Evolutionary conservation across 2,797 vertebrate genomes (phyloP).

Genomic region (Monodelphis domestica): DNA sequence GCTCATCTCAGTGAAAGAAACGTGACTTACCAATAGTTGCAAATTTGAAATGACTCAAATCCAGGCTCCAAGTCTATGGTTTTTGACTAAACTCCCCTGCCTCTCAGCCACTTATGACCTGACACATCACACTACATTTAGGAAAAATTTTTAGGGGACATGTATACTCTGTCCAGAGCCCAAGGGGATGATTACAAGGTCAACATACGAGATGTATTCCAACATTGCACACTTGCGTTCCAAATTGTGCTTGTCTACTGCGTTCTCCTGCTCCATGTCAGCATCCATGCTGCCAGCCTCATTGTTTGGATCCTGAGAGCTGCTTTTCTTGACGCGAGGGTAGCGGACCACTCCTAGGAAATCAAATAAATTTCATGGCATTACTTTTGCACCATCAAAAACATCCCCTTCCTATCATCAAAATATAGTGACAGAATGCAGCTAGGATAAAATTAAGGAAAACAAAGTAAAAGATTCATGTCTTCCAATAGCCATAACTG

Average conservation of each 20-base stretch:
- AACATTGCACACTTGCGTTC: slow-evolving; percentile 83
- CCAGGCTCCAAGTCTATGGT: neutral
- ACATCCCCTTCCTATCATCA: accelerated
- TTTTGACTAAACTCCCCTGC: neutral
- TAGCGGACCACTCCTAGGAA: slow-evolving; percentile 89
- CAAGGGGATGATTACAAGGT: neutral
- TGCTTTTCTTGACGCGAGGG: slow-evolving; percentile 80
- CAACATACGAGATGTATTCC: slow-evolving; percentile 85
- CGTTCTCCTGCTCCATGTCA: slow-evolving; percentile 85
- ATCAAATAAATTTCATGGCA: slow-evolving; percentile 22
- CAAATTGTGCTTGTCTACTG: slow-evolving; percentile 84
- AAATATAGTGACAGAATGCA: accelerated
- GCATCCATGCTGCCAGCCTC: slow-evolving; percentile 77
- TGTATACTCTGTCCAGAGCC: neutral
- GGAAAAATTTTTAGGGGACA: neutral
- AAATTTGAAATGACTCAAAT: neutral
- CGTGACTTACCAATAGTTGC: neutral
- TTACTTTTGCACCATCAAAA: neutral
- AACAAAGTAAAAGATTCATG: neutral
- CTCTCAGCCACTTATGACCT: neutral
- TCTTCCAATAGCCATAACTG: neutral
- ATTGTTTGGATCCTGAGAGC: slow-evolving; percentile 60
- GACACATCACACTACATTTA: neutral
- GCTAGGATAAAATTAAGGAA: neutral
- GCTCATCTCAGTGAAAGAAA: no score